A percentile compares a stretch with the other conserved stretches of the same genome.
Conservation (phyloP, 2,113 vertebrate species). For the Coreoperca whiteheadi region DNA sequence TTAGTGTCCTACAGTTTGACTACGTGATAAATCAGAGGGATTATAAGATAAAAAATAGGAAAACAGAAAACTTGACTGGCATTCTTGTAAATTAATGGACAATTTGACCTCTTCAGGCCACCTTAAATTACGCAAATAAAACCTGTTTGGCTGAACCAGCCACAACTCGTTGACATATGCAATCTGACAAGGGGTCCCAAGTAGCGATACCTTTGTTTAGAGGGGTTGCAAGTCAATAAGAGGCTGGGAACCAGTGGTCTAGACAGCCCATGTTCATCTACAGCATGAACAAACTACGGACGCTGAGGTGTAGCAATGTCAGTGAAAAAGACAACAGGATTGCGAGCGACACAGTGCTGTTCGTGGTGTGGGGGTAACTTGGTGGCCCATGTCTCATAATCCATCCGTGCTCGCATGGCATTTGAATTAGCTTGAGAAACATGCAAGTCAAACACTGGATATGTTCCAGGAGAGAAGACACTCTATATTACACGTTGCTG, state of each 20-base stretch:
- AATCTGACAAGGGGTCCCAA: neutral
- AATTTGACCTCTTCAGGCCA: neutral
- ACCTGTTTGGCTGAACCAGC: neutral
- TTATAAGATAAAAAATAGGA: neutral
- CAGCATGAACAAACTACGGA: slow-evolving; percentile 6
- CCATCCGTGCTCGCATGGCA: neutral
- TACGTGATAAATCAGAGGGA: neutral
- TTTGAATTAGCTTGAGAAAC: slow-evolving; percentile 16
- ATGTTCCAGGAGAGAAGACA: neutral
- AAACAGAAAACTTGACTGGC: neutral
- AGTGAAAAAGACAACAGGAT: neutral
- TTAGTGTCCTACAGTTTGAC: neutral
- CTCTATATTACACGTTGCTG: neutral
- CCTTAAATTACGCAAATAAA: neutral
- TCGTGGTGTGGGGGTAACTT: neutral
- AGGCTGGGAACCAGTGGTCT: no score
- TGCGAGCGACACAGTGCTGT: neutral
- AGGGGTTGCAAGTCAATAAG: neutral
- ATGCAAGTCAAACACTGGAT: slow-evolving; percentile 17
- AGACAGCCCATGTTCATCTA: neutral
- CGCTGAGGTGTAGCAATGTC: neutral
- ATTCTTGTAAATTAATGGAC: neutral
- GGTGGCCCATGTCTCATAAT: neutral
- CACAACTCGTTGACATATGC: neutral
- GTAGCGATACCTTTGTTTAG: neutral